Evolutionary conservation across 2,888 invertebrate genomes (phyloP).

Genomic region (Himalopsyche japonica): DNA sequence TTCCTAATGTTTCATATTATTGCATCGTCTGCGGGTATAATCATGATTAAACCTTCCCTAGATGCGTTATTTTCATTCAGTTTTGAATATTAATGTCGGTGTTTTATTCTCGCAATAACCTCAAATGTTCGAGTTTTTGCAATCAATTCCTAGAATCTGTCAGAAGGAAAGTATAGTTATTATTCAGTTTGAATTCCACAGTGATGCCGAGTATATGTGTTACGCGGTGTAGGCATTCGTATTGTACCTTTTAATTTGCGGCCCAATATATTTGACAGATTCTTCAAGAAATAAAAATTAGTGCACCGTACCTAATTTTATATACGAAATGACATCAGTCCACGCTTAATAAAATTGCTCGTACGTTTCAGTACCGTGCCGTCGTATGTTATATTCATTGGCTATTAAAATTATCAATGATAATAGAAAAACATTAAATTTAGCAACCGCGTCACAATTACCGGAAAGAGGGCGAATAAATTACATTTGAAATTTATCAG

Average conservation of each 20-base stretch:
- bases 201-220: neutral
- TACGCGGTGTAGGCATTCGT: neutral
- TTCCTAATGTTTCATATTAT: neutral
- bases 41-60: neutral
- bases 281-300: neutral
- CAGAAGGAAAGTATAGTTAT: neutral
- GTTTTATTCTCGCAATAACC: constrained; percentile 17
- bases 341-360: neutral
- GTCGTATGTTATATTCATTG: neutral
- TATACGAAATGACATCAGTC: neutral
- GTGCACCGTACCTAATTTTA: neutral
- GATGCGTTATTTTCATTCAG: neutral
- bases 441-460: neutral
- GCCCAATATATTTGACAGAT: neutral
- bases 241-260: neutral
- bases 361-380: neutral
- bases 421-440: neutral
- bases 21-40: neutral
- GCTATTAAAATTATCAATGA: neutral
- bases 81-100: neutral
- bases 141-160: neutral
- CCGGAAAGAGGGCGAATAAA: neutral
- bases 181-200: neutral
- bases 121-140: constrained; percentile 10
- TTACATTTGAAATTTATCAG: neutral